Evolutionary conservation across 2,888 invertebrate genomes (phyloP), one percentile per base, ranked within the genome.

Genomic region (Diplazon laetatorius): DNA sequence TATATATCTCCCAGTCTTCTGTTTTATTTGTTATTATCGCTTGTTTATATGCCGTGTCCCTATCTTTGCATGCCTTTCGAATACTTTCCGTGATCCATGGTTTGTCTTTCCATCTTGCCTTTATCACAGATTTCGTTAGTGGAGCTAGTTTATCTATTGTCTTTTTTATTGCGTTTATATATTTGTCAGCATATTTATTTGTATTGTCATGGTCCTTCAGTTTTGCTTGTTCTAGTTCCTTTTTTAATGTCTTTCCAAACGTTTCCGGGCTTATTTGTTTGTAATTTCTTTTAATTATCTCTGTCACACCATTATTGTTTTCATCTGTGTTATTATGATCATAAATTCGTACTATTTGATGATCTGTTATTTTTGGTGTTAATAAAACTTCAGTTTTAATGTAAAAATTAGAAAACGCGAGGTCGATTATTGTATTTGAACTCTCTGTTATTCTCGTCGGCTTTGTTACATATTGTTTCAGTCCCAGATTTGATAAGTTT

Each of bases 1-100:
- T n/a, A n/a, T n/a, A n/a, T n/a, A n/a, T n/a, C n/a, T n/a, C n/a
- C 57, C 68, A 42, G 44, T 18, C 60, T 30, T 46, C 66, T 16
- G 52, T n/a, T 20, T 6, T 52, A 66, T 5, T 39, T 5, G 12
- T 9, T 2, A 39, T 10, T 39, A n/a, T n/a, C n/a, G 12, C 39
- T 12, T 6, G 8, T 39, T 10, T 39, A 10, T 39, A 39, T 10
- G 39, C 10, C 39, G 4, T 1, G 39, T 39, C 39, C 10, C 39
- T 39, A 9, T 12, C 10, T 9, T 10, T 10, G 1, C 8, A 5
- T 39, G 39, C 39, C 10, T 9, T 10, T 39, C 8, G 8, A 9
- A 39, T 39, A 39, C 10, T 10, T 2, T 39, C 39, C 1, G 39
- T 9, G 12, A 6, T 9, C 39, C 39, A 39, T 6, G 6, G 2